Base-by-base conservation (phyloP, 2,888 invertebrate species). In the Metellina segmentata region DNA sequence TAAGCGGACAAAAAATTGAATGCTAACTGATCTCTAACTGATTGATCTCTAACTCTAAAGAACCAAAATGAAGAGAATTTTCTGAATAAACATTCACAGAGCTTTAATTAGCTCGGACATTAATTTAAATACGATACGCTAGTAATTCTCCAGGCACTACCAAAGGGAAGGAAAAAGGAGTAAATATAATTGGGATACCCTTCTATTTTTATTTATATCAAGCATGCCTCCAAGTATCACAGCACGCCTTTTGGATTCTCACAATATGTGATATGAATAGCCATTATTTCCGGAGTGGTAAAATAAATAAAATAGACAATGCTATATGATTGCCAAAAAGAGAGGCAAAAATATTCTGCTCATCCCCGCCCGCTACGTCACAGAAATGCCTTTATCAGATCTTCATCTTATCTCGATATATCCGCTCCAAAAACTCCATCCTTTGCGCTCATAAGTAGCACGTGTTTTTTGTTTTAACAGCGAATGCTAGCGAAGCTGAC, bases 381-480 rank as follows among this genome's bases (percentile, higher is more conserved):
- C 19, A 51, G 77, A 77, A 49, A 11, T 51, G 77, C 51, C 82
- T 71, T 82, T 82, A 82, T 71, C 71, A 82, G 70, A 82, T 82
- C 82, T 82, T 82, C 49, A 51, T 71, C 51, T 70, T 71, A 70
- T 51, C 49, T 82, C 51, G 82, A 82, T 82, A 34, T 48, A 70
- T 82, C 34, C 49, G 70, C 82, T 69, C 71, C 70, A 75, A 85
- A 74, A 75, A 75, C 53, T 85, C 78, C 75, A 75, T 83, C 72
- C 71, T n/a, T 71, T 49, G n/a, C 51, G n/a, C 48, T 78, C 20
- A 51, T 78, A 78, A 78, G 78, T 51, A 69, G 69, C 86, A 70
- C 52, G 74, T 83, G 72, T 70, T 86, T 86, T 78, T 86, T 86
- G 78, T 86, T 86, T 86, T 86, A 86, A 86, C 86, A 61, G 75